Evolutionary conservation across 2,113 vertebrate genomes (phyloP), one percentile per base, ranked within the genome.

Genomic region (Cebidichthys violaceus): DNA sequence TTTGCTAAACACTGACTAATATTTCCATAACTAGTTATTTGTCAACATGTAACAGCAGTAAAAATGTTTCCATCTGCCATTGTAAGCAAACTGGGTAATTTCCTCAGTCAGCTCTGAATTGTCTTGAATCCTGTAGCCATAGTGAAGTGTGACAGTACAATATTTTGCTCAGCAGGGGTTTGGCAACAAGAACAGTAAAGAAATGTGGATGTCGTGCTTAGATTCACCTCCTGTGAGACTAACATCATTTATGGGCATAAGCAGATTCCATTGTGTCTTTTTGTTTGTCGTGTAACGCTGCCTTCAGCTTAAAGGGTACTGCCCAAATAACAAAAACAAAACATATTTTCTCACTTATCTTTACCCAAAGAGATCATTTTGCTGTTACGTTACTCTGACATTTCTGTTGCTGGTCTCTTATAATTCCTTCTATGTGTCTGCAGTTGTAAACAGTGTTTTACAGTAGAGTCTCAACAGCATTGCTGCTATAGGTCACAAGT

Each of bases 141-240:
- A n/a, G 29, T 57, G 15, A 33, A 75, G 45, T 52, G 22, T 65
- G 31, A 65, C 31, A 65, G 43, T 52, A 54, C 14, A 75, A 20
- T 65, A 27, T 52, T 67, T 77, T 43, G 18, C 62, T 43, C 50
- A 33, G 67, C 29, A 35, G 29, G 67, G 10, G 45, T 52, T 69
- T 69, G 45, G 67, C 45, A 69, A 29, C 17, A 67, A n/a, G 24
- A 24, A 11, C 69, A 10, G 3, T 55, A 17, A 10, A 29, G 22
- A 33, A 65, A 43, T 65, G 27, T 24, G 3, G 9, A 24, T 71
- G 4, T 39, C 8, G 3, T 52, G 57, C 33, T 64, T 4, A 17
- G 13, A 72, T 65, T 55, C 14, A 45, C n/a, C 61, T 22, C 45
- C 45, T 57, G 6, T 67, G 37, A 73, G 50, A 59, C 45, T 31